Base-by-base conservation (phyloP, 2,113 vertebrate species). In the Salvator merianae region DNA sequence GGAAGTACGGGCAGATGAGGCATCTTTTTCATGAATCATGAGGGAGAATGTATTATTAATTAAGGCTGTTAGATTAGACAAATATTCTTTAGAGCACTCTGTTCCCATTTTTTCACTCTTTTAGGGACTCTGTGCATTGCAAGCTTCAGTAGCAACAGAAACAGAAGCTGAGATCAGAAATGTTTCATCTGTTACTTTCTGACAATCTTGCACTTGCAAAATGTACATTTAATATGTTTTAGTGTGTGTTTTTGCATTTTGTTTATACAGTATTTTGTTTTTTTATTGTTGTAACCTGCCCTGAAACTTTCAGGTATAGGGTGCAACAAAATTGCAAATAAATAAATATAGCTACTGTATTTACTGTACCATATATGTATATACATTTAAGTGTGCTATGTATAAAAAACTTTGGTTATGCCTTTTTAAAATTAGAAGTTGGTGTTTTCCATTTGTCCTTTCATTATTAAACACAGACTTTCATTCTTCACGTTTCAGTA, bases 371-470 rank as follows among this genome's bases (percentile, higher is more conserved):
- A 63, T 77, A 78, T 85, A 62, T 7, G n/a, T 32, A 91, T 32
- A 88, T 90, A 91, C 88, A 91, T 93, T 93, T 94, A 91, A 73
- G 40, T 87, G 88, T 71, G 0, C 7, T 78, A 73, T 28, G 3
- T 69, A 75, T 36, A 77, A 65, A 84, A 87, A 72, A 1, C 4
- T 87, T 79, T 1, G 13, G 4, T 22, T 81, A 87, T 82, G 84
- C 18, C 20, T 87, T 86, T 38, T 77, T 38, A 43, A 72, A 38
- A 80, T 89, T 85, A 86, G 18, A 89, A 5, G n/a, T 0, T 36
- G 82, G 71, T 80, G 10, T 0, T 85, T 86, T 87, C 79, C 83
- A 79, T 86, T 65, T 73, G 50, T 8, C 0, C 5, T 85, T 84
- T 77, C 90, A 84, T 62, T 89, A 83, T 87, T 91, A 92, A 92